Percentiles rank a stretch among this genome's conserved stretches.
phyloP scores from a whole-genome alignment of 2,113 vertebrate species.

The Epinephelus moara region DNA sequence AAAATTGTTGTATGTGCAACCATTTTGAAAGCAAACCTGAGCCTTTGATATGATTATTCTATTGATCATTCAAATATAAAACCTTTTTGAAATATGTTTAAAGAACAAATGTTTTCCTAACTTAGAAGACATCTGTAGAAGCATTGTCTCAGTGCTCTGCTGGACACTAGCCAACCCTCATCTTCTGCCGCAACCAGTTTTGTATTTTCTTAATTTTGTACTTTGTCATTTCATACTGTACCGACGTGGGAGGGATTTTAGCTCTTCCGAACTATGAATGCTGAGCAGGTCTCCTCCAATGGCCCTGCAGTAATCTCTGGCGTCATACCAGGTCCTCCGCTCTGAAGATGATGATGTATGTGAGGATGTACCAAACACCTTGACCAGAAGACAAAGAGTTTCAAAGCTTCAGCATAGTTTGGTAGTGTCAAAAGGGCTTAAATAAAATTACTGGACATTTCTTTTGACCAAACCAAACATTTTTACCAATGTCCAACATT shows the following conservation, averaged over 20 bases:
- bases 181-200: not conserved
- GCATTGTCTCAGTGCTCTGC: not conserved
- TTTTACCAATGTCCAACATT: no score
- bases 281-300: constrained; percentile 90
- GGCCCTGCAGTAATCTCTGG: constrained; percentile 85
- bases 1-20: no score
- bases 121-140: no score
- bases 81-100: not conserved
- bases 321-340: constrained; percentile 86
- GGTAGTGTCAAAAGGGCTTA: not conserved
- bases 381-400: not conserved
- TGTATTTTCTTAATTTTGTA: not conserved
- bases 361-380: constrained; percentile 45
- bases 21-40: no score
- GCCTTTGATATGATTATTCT: not conserved
- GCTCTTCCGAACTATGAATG: constrained; percentile 80
- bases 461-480: no score
- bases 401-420: not conserved
- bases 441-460: no score
- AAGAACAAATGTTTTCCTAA: not conserved
- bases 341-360: no score
- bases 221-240: constrained; percentile 9
- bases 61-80: not conserved
- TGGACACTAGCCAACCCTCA: not conserved
- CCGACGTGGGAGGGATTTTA: not conserved